A percentile compares a stretch with the other conserved stretches of the same genome.
Conservation (phyloP, 2,113 vertebrate genomes). For the Trochalopteron elliotii region DNA sequence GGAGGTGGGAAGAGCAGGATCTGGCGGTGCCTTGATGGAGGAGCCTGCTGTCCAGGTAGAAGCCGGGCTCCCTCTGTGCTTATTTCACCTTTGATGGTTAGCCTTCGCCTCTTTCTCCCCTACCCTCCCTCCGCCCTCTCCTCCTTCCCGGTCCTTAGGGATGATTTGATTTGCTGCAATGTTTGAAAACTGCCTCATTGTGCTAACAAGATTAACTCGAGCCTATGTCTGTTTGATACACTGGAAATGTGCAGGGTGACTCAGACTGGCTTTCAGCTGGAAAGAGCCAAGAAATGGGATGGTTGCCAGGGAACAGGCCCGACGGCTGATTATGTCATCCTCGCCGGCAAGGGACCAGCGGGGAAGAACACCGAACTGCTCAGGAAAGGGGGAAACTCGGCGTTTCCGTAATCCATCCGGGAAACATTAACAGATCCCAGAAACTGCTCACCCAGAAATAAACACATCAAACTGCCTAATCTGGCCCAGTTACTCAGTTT, state of each 20-base stretch:
- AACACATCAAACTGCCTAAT: neutral
- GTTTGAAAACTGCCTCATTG: conserved; percentile 87
- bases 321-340: conserved; percentile 68
- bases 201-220: conserved; percentile 88
- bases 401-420: neutral
- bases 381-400: neutral
- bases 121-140: conserved; percentile 3
- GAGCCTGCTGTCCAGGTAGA: conserved; percentile 55
- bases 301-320: conserved; percentile 85
- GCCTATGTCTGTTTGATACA: conserved; percentile 81
- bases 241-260: conserved; percentile 83
- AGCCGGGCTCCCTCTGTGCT: conserved; percentile 62
- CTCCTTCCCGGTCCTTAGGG: conserved; percentile 73
- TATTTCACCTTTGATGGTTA: conserved; percentile 76
- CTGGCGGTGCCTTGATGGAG: neutral
- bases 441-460: neutral
- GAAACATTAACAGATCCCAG: neutral
- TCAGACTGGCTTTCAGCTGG: conserved; percentile 77
- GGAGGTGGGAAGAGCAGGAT: neutral
- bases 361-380: conserved; percentile 24
- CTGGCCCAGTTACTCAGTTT: neutral
- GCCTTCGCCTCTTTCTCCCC: conserved; percentile 24
- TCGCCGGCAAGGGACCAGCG: conserved; percentile 42
- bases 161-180: conserved; percentile 87
- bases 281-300: conserved; percentile 73